Evolutionary conservation across 1,140 invertebrate species (phyloP).

Genomic region (Popillia japonica): DNA sequence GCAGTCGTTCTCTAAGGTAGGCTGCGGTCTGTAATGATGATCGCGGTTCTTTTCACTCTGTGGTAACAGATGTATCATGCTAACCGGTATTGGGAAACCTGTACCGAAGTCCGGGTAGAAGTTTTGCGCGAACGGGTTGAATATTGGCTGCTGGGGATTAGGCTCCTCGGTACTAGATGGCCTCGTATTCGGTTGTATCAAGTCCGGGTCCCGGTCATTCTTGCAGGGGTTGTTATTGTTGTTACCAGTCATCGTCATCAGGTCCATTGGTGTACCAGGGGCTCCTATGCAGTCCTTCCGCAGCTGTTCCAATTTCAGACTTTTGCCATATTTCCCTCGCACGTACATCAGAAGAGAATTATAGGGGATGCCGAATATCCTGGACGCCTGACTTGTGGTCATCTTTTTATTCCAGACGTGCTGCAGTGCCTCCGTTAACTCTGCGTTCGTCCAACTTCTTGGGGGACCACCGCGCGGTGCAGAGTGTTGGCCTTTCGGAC

Average conservation of each 20-base stretch:
- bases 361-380: constrained; percentile 90
- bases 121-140: constrained; percentile 75
- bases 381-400: constrained; percentile 90
- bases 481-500: constrained; percentile 87
- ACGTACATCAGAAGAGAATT: constrained; percentile 92
- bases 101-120: constrained; percentile 83
- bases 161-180: constrained; percentile 69
- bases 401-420: constrained; percentile 94
- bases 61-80: constrained; percentile 82
- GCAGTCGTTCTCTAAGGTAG: constrained; percentile 69
- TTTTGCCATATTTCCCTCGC: constrained; percentile 90
- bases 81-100: constrained; percentile 82
- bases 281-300: constrained; percentile 86
- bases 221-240: constrained; percentile 74
- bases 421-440: constrained; percentile 86
- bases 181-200: constrained; percentile 62
- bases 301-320: constrained; percentile 84
- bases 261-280: constrained; percentile 67
- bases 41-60: constrained; percentile 76
- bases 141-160: constrained; percentile 66
- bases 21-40: constrained; percentile 64
- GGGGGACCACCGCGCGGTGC: constrained; percentile 87
- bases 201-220: constrained; percentile 52
- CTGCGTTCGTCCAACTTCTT: constrained; percentile 88
- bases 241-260: constrained; percentile 72